Evolutionary conservation across 1,140 invertebrate genomes (phyloP), one percentile per base, ranked within the genome.

Genomic region (Nasonia giraulti): DNA sequence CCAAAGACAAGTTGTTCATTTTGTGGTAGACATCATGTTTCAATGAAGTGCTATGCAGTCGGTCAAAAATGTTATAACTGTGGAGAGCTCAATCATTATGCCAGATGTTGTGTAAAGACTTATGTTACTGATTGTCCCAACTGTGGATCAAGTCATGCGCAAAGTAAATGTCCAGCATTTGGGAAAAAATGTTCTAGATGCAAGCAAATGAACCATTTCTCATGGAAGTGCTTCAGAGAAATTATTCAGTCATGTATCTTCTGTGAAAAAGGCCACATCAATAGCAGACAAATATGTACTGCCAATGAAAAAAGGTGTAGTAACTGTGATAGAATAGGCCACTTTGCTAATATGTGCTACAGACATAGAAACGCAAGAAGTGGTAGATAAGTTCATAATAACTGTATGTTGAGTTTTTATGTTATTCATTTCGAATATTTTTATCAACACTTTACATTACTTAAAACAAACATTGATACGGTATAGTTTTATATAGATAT

Each of bases 61-160:
- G 76, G 76, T 31, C n/a, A 78, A 31, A 62, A 27, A 8, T 78
- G 76, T 33, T 78, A 44, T n/a, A 78, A 78, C 5, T 78, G 76
- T 78, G 47, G 47, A n/a, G 47, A 78, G 23, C 4, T 33, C 12
- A 55, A 78, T 78, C 76, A 78, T 78, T 78, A 50, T 62, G 76
- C 76, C 2, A 78, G 27, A 78, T 50, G 44, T 31, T 78, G 76
- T 44, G 17, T n/a, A 55, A 50, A 55, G 8, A 55, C 44, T 50
- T 23, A 12, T 27, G 20, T 78, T 33, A 62, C n/a, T 6, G 5
- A 55, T 7, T 78, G 76, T 55, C 8, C 23, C 14, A 40, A 27
- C 27, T 78, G 76, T 20, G 76, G 76, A 40, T 55, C n/a, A 6
- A 12, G 11, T 23, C 76, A 78, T 62, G 20, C n/a, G 5, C 40